Evolutionary conservation across 2,797 vertebrate genomes (phyloP), one percentile per base, ranked within the genome.

Genomic region (Hapalemur alaotrensis): DNA sequence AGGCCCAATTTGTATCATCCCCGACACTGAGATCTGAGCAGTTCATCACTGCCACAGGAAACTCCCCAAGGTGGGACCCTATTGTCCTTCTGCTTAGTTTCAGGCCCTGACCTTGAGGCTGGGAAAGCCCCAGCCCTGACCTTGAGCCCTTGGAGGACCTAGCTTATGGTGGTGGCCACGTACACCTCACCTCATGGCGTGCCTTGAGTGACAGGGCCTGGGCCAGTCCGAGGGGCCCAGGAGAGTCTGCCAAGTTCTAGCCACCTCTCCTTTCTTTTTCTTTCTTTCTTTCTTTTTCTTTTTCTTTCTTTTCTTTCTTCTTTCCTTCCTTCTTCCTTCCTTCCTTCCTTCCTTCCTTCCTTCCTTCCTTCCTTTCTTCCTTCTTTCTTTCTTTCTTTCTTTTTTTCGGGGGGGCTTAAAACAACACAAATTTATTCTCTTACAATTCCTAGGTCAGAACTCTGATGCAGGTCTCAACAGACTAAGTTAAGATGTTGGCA

Each of bases 31-130:
- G 17, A 48, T 35, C 50, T 3, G 22, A 28, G 32, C 28, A 30
- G 84, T 5, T 83, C 10, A 41, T 46, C 54, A 46, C 52, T 78
- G 63, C 50, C 72, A 5, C 1, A 63, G 82, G 48, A 75, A 93
- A 61, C 79, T 46, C 57, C 81, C 65, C 28, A 11, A 18, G 50
- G 46, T 35, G 41, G 22, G 80, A 65, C 38, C 70, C 30, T 30
- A 0, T 50, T 50, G 41, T 59, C 65, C 80, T 76, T 96, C 78
- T 82, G 5, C 83, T 54, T 46, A 12, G 30, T 75, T 76, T 67
- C 89, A 43, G 18, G 38, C 41, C 85, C 85, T 95, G 52, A 54
- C 82, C 67, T 78, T 73, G 83, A 83, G 48, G 41, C 43, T 91
- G 23, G 46, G 78, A 95, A 92, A 93, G 28, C 38, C 61, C 22